Evolutionary conservation across 2,888 invertebrate genomes (phyloP).

Genomic region (Ypsolopha scabrella): DNA sequence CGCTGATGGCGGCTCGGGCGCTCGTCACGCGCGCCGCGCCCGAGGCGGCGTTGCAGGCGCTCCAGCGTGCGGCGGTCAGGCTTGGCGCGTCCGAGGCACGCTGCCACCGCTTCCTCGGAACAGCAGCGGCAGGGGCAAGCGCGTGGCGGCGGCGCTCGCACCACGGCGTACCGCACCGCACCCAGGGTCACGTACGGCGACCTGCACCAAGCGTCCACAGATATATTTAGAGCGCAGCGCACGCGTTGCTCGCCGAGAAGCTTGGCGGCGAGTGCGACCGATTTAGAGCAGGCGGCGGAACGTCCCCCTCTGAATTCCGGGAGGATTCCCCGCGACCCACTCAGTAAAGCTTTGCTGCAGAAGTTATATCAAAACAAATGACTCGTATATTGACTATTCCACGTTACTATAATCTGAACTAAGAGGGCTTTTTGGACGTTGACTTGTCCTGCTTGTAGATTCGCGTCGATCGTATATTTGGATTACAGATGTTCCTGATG

Average conservation of each 20-base stretch:
- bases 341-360: conserved; percentile 34
- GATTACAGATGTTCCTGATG: no score
- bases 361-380: conserved; percentile 47
- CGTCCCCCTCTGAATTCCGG: conserved; percentile 53
- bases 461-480: neutral
- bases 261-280: conserved; percentile 59
- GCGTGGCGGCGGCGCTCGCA: conserved; percentile 73
- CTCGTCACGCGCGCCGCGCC: conserved; percentile 64
- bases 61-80: conserved; percentile 80
- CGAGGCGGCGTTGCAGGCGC: conserved; percentile 84
- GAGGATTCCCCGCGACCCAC: conserved; percentile 64
- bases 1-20: conserved; percentile 73
- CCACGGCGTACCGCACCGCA: conserved; percentile 78
- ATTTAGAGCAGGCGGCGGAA: conserved; percentile 58
- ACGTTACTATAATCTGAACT: neutral
- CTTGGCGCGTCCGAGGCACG: conserved; percentile 63
- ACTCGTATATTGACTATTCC: conserved; percentile 19
- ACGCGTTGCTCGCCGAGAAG: conserved; percentile 50
- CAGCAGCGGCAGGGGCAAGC: conserved; percentile 68
- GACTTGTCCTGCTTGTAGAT: neutral
- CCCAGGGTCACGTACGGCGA: conserved; percentile 76
- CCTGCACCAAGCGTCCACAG: conserved; percentile 38
- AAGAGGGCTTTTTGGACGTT: neutral
- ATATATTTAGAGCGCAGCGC: conserved; percentile 31
- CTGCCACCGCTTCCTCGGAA: conserved; percentile 67